Conservation (phyloP, 2,113 vertebrate genomes). For the Aphelocoma coerulescens region DNA sequence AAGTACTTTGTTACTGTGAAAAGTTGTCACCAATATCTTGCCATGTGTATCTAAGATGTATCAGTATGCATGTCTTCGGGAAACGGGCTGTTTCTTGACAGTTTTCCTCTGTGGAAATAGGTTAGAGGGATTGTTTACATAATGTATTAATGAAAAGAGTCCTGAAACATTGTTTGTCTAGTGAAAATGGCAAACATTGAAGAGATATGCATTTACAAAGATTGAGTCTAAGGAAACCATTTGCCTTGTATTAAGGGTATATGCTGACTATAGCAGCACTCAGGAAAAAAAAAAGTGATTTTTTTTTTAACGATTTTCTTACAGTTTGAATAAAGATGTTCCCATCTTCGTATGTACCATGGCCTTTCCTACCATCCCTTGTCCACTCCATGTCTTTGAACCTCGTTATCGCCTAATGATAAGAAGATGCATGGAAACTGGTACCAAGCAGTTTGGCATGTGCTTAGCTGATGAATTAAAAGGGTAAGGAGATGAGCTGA, state of each 20-base stretch:
- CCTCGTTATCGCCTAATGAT: constrained; percentile 92
- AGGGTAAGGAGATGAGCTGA: constrained; percentile 73
- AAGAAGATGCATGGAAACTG: constrained; percentile 91
- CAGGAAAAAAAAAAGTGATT: not conserved
- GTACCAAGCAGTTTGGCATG: constrained; percentile 92
- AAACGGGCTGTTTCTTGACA: not conserved
- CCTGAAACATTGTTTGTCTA: not conserved
- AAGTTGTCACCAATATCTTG: not conserved
- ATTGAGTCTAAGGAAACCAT: not conserved
- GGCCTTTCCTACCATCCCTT: constrained; percentile 92
- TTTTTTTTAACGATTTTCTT: not conserved
- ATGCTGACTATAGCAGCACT: not conserved
- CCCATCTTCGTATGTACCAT: constrained; percentile 94
- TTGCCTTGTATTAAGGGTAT: not conserved
- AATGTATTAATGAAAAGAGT: not conserved
- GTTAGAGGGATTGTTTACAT: not conserved
- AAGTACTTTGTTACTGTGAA: not conserved
- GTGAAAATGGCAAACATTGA: not conserved
- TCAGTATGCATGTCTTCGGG: not conserved
- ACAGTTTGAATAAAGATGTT: constrained; percentile 90
- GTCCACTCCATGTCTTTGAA: constrained; percentile 90
- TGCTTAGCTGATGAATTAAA: constrained; percentile 88
- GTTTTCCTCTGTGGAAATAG: not conserved
- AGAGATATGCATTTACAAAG: rapidly evolving
- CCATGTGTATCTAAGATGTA: not conserved